These are phyloP conservation scores for Chymomyza amoena DNA, from an alignment of 2,888 invertebrate genomes.

Conservation along the genomic window DNA sequence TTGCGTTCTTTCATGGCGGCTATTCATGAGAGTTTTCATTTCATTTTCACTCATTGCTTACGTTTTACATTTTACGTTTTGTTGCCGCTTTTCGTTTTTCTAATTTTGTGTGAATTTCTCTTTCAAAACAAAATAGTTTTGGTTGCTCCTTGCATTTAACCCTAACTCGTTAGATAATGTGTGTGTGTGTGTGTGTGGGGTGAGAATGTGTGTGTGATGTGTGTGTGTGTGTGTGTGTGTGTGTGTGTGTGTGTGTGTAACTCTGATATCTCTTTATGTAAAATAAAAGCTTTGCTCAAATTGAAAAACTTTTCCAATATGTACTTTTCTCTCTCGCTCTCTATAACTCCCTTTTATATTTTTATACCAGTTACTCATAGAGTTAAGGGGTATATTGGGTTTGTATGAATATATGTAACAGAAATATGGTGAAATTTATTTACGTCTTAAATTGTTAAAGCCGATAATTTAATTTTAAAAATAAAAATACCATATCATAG, in stretches of 20 bases:
- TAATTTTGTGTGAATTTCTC: conserved; percentile 57
- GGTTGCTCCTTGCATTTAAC: conserved; percentile 36
- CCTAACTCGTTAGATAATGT: conserved; percentile 25
- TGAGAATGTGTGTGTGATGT: conserved; percentile 9
- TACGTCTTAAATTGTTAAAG: too few species aligned
- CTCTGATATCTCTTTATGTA: conserved; percentile 60
- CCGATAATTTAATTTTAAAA: too few species aligned
- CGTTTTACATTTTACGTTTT: conserved; percentile 54
- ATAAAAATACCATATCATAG: too few species aligned
- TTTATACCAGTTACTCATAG: conserved; percentile 8
- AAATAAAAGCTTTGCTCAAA: conserved; percentile 70
- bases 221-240: too few species aligned
- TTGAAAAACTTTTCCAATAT: conserved; percentile 71
- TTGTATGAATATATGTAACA: background rate
- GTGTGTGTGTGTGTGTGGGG: conserved; percentile 24
- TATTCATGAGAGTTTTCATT: conserved; percentile 74
- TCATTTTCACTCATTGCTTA: conserved; percentile 72
- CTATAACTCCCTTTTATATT: conserved; percentile 22
- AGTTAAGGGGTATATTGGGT: conserved; percentile 2
- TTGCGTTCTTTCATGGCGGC: conserved; percentile 35
- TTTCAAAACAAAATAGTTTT: conserved; percentile 53
- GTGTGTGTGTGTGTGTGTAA: background rate
- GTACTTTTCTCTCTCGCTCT: conserved; percentile 42
- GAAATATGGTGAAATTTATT: conserved; percentile 12
- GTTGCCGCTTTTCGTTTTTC: conserved; percentile 48